Evolutionary conservation across 2,888 invertebrate species (phyloP), one percentile per base, ranked within the genome.

Genomic region (Nemurella pictetii): DNA sequence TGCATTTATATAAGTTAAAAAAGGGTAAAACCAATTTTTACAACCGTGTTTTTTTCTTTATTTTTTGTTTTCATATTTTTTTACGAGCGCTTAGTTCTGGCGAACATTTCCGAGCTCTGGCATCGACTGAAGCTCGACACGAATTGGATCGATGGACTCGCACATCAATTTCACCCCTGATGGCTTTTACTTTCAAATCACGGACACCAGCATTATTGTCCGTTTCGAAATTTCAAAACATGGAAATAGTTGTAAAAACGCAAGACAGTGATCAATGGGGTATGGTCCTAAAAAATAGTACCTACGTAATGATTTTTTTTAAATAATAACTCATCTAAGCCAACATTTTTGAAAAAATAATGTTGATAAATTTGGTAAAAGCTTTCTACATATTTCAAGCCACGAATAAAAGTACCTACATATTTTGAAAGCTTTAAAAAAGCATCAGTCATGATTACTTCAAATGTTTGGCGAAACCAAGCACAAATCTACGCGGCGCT

Each of bases 1-100:
- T 80, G 80, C 80, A 80, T 80, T 80, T 80, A 80, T 80, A 80
- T 80, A 80, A 80, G 80, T 80, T 80, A 80, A 80, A 55, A 20
- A 55, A 80, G 35, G 26, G 80, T 35, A 35, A 30, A 80, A 55
- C 80, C 80, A 35, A 80, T 32, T 35, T 75, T 75, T 29, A 80
- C 35, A 32, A 30, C 80, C 35, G 35, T 73, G 12, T 75, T 74
- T 74, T 73, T 74, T 75, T 74, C 12, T 73, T 73, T 26, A 30
- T 74, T 73, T 20, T 75, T 83, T 74, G 35, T 74, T 30, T 83
- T 27, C 83, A 27, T 32, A 32, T 73, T 28, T 82, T 35, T 83
- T 73, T 83, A 27, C 28, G 72, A 82, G 81, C 32, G 84, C 20
- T 0, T 0, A 2, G 73, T 27, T 30, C 2, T 55, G 55, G 55